Evolutionary conservation across 2,888 invertebrate species (phyloP), one percentile per base, ranked within the genome.

Genomic region (Malthinus flaveolus): DNA sequence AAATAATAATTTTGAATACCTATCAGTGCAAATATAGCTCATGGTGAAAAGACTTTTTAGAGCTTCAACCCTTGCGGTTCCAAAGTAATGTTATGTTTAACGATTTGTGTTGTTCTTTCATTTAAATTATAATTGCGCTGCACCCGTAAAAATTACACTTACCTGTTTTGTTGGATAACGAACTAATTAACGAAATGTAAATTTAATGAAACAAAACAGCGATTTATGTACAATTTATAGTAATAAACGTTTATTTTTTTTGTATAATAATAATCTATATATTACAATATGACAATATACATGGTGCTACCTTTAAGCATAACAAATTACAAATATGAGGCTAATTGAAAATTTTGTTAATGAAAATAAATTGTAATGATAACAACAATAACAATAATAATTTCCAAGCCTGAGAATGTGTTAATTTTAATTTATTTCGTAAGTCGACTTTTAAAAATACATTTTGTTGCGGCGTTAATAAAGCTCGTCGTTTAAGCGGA

Each of bases 211-310:
- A 23, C 23, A 23, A 23, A 23, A 23, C 23, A 23, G 23, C 5
- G 23, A 5, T 23, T 23, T 23, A 23, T 23, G 23, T 23, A 23
- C 23, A 23, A 23, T 50, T 49, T 55, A 62, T 68, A 59, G 69
- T 71, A 72, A 68, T 74, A 73, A 74, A 73, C 72, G 69, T 72
- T 72, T 73, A 73, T 73, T 74, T 69, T 72, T 73, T 69, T 64
- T 72, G 66, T 64, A 66, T 63, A 60, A 56, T 60, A 60, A 69
- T 68, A 69, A 67, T 58, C 70, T 66, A 70, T 68, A 73, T 75
- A 74, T 75, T 75, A 75, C 73, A 75, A 69, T 75, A 74, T 76
- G 75, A 75, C 76, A 75, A 75, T 76, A 73, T 74, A 76, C 73
- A 75, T 68, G 69, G 71, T 69, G 72, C 73, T 72, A 71, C 66